Conservation (phyloP, 2,113 vertebrate species). For the Sarotherodon lohbergeri region DNA sequence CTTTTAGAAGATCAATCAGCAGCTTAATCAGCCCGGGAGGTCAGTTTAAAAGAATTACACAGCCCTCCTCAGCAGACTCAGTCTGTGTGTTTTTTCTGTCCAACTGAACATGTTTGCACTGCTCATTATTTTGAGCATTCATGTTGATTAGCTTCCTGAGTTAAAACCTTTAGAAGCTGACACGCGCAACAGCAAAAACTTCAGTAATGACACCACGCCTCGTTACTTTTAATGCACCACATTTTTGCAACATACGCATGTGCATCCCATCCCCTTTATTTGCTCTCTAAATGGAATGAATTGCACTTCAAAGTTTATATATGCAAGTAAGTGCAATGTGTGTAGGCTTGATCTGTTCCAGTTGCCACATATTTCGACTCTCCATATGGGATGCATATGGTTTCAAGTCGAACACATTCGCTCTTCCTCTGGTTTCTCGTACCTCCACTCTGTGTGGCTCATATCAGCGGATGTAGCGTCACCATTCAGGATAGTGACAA, state of each 20-base stretch:
- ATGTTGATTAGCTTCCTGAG: background rate
- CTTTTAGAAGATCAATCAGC: background rate
- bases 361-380: background rate
- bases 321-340: background rate
- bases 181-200: background rate
- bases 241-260: background rate
- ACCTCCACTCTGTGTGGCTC: background rate
- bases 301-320: background rate
- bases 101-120: background rate
- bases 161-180: background rate
- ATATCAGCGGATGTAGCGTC: background rate
- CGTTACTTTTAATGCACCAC: background rate
- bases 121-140: background rate
- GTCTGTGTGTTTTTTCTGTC: background rate
- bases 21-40: background rate
- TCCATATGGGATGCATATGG: background rate
- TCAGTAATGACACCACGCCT: background rate
- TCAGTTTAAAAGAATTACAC: background rate
- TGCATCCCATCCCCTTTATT: background rate
- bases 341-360: background rate
- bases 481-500: background rate
- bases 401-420: background rate
- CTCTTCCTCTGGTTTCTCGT: background rate
- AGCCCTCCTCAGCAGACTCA: accelerated
- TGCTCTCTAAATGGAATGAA: background rate